A percentile compares a stretch with the other conserved stretches of the same genome.
Conservation (phyloP, 1,140 invertebrate species). For the Caerostris extrusa region DNA sequence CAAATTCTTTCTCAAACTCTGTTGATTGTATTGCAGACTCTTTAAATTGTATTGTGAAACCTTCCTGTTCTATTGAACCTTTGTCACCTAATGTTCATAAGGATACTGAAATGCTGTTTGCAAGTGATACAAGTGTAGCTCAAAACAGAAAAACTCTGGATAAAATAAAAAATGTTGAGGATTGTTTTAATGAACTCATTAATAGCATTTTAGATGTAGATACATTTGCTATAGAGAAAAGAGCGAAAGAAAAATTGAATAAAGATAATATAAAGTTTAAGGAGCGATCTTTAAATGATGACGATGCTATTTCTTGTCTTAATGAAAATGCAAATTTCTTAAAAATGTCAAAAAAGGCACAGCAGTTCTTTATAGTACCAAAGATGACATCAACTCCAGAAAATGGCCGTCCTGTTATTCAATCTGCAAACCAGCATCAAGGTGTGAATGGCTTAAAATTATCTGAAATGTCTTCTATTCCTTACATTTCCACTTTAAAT, state of each 20-base stretch:
- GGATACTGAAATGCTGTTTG: neutral
- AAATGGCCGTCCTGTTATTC: neutral
- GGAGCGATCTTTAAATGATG: neutral
- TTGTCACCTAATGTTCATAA: neutral
- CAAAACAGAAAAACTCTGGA: neutral
- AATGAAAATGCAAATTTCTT: neutral
- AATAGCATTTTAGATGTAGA: neutral
- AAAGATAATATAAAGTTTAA: neutral
- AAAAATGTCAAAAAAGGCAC: neutral
- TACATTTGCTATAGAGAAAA: neutral
- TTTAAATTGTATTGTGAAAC: no score
- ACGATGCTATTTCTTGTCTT: neutral
- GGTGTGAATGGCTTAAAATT: neutral
- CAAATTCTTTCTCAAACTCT: neutral
- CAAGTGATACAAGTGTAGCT: neutral
- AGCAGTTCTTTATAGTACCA: neutral
- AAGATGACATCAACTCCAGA: constrained; percentile 25
- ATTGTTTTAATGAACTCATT: neutral
- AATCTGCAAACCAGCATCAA: neutral
- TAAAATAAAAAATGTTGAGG: neutral
- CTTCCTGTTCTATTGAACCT: no score
- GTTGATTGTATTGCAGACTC: neutral
- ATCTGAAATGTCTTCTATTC: neutral
- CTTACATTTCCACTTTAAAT: neutral
- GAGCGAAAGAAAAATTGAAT: neutral